Evolutionary conservation across 2,888 invertebrate genomes (phyloP).

Genomic region (Leucophora obtusa): DNA sequence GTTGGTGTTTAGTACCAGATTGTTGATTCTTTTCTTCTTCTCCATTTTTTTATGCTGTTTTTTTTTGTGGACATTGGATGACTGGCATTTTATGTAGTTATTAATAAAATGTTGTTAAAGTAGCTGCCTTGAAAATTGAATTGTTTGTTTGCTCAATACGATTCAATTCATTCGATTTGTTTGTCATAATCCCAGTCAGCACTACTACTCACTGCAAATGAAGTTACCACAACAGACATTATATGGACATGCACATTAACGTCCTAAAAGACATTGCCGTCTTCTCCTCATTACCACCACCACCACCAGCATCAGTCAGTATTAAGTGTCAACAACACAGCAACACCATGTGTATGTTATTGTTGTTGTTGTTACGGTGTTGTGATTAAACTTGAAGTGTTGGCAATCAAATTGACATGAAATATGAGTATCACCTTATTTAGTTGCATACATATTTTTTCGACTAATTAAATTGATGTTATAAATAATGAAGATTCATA

Average conservation of each 20-base stretch:
- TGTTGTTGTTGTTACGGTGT: constrained; percentile 18
- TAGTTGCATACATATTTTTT: constrained; percentile 48
- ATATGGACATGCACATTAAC: constrained; percentile 51
- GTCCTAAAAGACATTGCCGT: constrained; percentile 3
- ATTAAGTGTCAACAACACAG: constrained; percentile 23
- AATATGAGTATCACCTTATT: constrained; percentile 62
- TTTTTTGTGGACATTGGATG: constrained; percentile 29
- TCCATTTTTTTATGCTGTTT: constrained; percentile 11
- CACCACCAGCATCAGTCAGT: constrained; percentile 24
- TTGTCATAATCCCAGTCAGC: constrained; percentile 41
- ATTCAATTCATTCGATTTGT: constrained; percentile 41
- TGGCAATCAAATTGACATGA: constrained; percentile 65
- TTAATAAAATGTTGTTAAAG: constrained; percentile 67
- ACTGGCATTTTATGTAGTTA: constrained; percentile 61
- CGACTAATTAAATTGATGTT: constrained; percentile 64
- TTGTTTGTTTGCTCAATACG: constrained; percentile 50
- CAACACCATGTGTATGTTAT: constrained; percentile 1
- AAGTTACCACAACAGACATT: constrained; percentile 28
- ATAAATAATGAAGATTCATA: constrained; percentile 61
- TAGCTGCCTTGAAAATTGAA: constrained; percentile 62
- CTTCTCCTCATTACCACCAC: constrained; percentile 42
- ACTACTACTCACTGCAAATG: constrained; percentile 28
- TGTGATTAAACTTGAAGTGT: constrained; percentile 64
- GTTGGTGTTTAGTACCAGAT: constrained; percentile 13
- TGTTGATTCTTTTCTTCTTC: background rate